Evolutionary conservation across 2,888 invertebrate genomes (phyloP).

Genomic region (Macrosiphum euphorbiae): DNA sequence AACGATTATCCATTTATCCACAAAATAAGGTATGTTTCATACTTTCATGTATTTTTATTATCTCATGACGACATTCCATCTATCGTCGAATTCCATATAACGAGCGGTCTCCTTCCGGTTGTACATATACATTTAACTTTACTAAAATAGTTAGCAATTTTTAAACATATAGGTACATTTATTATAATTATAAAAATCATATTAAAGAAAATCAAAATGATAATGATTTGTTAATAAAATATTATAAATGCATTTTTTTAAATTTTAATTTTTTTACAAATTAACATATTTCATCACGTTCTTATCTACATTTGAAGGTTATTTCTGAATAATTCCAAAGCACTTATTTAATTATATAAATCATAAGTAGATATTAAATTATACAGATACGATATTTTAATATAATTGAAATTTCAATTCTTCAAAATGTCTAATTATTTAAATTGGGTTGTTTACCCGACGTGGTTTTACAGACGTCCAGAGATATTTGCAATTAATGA

Average conservation of each 20-base stretch:
- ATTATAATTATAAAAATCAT: neutral
- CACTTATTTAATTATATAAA: neutral
- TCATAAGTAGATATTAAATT: neutral
- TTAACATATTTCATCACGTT: neutral
- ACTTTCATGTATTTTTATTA: no score
- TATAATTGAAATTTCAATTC: neutral
- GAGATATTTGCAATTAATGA: neutral
- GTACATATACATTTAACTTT: neutral
- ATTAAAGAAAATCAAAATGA: neutral
- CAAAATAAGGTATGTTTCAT: no score
- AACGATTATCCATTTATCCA: no score
- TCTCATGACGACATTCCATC: no score
- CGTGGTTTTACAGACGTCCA: neutral
- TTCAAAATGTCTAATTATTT: neutral
- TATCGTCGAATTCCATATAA: neutral
- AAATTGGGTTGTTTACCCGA: neutral
- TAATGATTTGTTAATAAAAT: neutral
- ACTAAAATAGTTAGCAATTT: neutral
- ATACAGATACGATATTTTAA: neutral
- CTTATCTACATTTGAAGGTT: neutral
- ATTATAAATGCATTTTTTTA: neutral
- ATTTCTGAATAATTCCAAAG: neutral
- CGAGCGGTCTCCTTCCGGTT: neutral
- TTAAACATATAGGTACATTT: neutral
- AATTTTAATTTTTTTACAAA: neutral